Evolutionary conservation across 2,113 vertebrate species (phyloP).

Genomic region (Daboia siamensis): DNA sequence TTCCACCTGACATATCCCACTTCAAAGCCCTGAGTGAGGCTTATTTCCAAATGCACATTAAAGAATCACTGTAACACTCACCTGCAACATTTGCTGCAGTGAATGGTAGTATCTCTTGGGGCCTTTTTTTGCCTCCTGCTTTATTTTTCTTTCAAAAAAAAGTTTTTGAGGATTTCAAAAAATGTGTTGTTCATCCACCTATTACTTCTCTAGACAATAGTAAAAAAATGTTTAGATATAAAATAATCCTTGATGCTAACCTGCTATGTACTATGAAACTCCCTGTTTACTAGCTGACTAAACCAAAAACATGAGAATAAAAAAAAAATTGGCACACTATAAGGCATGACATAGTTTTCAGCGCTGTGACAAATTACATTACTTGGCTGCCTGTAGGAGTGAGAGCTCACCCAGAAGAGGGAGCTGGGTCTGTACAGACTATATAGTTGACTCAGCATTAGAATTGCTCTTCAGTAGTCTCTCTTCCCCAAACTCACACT

Average conservation of each 20-base stretch:
- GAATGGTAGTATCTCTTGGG: neutral
- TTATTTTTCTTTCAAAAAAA: neutral
- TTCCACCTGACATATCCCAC: neutral
- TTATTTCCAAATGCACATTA: neutral
- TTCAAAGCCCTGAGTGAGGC: neutral
- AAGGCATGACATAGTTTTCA: slow-evolving; percentile 5
- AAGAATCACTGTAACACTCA: neutral
- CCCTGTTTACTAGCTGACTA: neutral
- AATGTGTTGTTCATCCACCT: neutral
- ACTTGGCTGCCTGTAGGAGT: neutral
- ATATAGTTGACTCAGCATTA: neutral
- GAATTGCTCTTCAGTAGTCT: neutral
- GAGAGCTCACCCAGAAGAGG: neutral
- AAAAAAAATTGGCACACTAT: neutral
- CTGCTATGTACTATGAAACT: neutral
- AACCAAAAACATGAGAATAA: neutral
- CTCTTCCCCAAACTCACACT: neutral
- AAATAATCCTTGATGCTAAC: neutral
- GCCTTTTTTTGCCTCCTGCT: neutral
- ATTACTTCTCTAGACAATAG: neutral
- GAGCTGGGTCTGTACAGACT: neutral
- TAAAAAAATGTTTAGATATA: neutral
- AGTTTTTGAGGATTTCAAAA: neutral
- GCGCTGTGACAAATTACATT: slow-evolving; percentile 13
- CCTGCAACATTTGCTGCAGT: neutral